Evolutionary conservation across 2,888 invertebrate genomes (phyloP).

Genomic region (Athalia cordata): DNA sequence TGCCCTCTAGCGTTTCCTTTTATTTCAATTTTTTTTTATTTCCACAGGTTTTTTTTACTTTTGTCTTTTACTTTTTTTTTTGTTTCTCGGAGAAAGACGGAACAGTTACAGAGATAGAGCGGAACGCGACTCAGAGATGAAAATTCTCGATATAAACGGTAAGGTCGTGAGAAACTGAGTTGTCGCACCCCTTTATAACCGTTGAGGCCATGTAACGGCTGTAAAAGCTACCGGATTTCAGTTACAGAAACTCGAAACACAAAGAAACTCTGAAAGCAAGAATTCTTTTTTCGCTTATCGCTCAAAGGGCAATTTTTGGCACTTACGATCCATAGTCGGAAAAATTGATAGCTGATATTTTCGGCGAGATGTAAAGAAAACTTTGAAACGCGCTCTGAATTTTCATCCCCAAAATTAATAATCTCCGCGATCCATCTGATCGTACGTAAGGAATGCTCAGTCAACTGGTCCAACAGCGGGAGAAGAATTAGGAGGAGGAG

Average conservation of each 20-base stretch:
- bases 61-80: background rate
- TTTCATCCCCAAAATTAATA: background rate
- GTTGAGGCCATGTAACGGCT: background rate
- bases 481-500: background rate
- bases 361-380: background rate
- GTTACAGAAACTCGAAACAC: too few species aligned
- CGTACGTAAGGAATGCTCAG: too few species aligned
- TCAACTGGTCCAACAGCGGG: too few species aligned
- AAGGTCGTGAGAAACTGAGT: constrained; percentile 17
- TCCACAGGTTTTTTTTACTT: too few species aligned
- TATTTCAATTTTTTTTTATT: background rate
- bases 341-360: background rate
- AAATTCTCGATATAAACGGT: constrained; percentile 46
- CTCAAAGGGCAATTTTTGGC: background rate
- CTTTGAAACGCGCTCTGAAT: too few species aligned
- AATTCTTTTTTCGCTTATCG: background rate
- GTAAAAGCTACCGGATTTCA: constrained; percentile 16
- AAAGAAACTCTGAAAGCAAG: too few species aligned
- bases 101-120: constrained; percentile 55
- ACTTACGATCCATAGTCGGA: background rate
- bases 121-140: constrained; percentile 47
- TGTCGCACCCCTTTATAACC: background rate
- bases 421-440: too few species aligned
- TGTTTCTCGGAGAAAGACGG: constrained; percentile 36
- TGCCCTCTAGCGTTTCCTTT: constrained; percentile 48